Percentiles rank a stretch among this genome's conserved stretches.
Evolutionary conservation across 2,888 invertebrate genomes (phyloP).

Genomic region (Neria commutata): DNA sequence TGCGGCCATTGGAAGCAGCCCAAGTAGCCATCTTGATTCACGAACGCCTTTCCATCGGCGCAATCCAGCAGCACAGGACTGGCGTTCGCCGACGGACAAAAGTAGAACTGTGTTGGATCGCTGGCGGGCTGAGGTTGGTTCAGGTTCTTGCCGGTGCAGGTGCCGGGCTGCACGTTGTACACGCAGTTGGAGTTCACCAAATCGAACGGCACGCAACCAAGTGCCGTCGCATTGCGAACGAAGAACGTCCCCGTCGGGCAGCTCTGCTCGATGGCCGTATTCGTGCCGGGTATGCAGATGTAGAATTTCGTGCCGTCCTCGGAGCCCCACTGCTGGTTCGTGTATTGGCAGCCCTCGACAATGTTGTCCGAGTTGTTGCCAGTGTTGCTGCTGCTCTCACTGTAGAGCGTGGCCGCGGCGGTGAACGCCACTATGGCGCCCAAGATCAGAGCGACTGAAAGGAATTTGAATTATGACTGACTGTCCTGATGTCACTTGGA

Average conservation of each 20-base stretch:
- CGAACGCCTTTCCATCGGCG: constrained; percentile 31
- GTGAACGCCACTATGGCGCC: background rate
- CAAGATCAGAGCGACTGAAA: background rate
- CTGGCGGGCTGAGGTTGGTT: constrained; percentile 29
- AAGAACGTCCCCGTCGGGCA: constrained; percentile 35
- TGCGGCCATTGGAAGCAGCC: constrained; percentile 38
- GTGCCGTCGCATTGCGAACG: constrained; percentile 35
- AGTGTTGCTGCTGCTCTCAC: background rate
- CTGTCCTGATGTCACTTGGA: background rate
- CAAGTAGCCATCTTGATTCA: constrained; percentile 30
- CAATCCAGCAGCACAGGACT: constrained; percentile 29
- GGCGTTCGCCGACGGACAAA: constrained; percentile 28
- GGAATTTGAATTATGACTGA: no score
- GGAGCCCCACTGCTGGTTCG: constrained; percentile 34
- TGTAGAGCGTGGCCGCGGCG: background rate
- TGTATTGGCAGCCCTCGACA: constrained; percentile 31
- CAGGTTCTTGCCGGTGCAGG: constrained; percentile 29
- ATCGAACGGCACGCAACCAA: constrained; percentile 37
- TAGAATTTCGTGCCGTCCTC: constrained; percentile 36
- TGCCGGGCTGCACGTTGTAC: background rate
- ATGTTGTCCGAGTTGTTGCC: no score
- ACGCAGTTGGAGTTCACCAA: constrained; percentile 31
- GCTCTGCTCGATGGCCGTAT: constrained; percentile 27
- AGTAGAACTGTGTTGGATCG: constrained; percentile 36
- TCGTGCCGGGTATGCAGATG: constrained; percentile 31